Base-by-base conservation (phyloP, 1,140 invertebrate genomes). In the Chionoecetes opilio region DNA sequence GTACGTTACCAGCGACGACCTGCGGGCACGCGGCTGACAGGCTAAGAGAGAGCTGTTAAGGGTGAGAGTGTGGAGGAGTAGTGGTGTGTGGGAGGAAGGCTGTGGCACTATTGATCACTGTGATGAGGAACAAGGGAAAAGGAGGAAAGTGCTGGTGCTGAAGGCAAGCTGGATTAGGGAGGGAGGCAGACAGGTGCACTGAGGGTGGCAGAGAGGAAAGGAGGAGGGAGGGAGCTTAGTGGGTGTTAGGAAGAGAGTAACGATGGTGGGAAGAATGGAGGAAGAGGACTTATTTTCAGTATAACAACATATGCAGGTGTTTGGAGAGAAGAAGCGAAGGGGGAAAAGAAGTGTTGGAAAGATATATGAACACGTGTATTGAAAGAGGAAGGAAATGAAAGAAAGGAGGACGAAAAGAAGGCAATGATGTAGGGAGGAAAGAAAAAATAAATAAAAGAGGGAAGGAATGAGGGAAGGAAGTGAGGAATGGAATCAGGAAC, bases 1-100 rank as follows among this genome's bases (percentile, higher is more conserved):
- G 21, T 75, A 75, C 26, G 21, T 75, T 75, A 75, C 21, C 63
- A 26, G 63, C 21, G 63, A 75, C 63, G 63, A 75, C 21, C 11
- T n/a, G 63, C 63, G 63, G 63, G 63, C 63, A 75, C 63, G 63
- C 63, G n/a, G n/a, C 63, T 75, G 63, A 75, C 63, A 75, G 63
- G 11, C n/a, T 75, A 75, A n/a, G 8, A 75, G 63, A 75, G 63
- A 75, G n/a, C 3, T 75, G 21, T 75, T 75, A 75, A 75, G 63
- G 63, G 63, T 75, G 63, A 75, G 21, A 26, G 63, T n/a, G 63
- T 75, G n/a, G 21, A 75, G 63, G 63, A 75, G 63, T 5, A n/a
- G 63, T n/a, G 21, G 63, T n/a, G 63, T n/a, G 63, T 26, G n/a
- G 63, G 63, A 75, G 63, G 63, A 75, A 75, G 63, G 63, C 26